phyloP scores from a whole-genome alignment of 2,797 vertebrate genomes.

The Salarias fasciatus region DNA sequence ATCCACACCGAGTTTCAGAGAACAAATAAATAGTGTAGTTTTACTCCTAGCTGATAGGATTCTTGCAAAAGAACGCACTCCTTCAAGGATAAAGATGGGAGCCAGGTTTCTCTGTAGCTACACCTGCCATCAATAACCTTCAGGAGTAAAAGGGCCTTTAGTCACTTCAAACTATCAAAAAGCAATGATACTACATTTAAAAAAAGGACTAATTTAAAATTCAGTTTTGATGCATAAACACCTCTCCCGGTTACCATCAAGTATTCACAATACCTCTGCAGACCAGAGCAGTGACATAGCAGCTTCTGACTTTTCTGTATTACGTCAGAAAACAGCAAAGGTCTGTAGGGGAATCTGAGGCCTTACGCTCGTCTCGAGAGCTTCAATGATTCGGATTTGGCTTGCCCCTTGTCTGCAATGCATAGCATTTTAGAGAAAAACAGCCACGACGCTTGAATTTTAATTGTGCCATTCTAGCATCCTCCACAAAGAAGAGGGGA shows the following conservation, averaged over 20 bases:
- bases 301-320: constrained; percentile 89
- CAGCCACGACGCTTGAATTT: constrained; percentile 58
- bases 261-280: constrained; percentile 83
- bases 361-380: constrained; percentile 55
- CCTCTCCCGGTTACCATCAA: constrained; percentile 77
- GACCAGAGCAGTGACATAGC: constrained; percentile 83
- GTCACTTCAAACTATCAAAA: constrained; percentile 58
- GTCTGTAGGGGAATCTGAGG: constrained; percentile 76
- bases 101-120: constrained; percentile 92
- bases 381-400: constrained; percentile 76
- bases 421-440: constrained; percentile 81
- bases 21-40: constrained; percentile 92
- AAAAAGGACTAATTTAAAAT: constrained; percentile 74
- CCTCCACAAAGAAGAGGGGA: constrained; percentile 73
- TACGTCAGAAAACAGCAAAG: constrained; percentile 86
- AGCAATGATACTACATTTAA: constrained; percentile 46
- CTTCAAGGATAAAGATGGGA: constrained; percentile 71
- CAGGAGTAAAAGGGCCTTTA: constrained; percentile 46
- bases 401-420: constrained; percentile 82
- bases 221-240: constrained; percentile 66
- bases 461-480: constrained; percentile 79
- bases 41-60: constrained; percentile 83
- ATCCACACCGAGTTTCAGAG: constrained; percentile 89
- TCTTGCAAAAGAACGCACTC: constrained; percentile 69
- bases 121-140: constrained; percentile 82